A percentile compares a stretch with the other conserved stretches of the same genome.
phyloP scores from a whole-genome alignment of 2,797 vertebrate species.

The Atherinosoma microstoma region DNA sequence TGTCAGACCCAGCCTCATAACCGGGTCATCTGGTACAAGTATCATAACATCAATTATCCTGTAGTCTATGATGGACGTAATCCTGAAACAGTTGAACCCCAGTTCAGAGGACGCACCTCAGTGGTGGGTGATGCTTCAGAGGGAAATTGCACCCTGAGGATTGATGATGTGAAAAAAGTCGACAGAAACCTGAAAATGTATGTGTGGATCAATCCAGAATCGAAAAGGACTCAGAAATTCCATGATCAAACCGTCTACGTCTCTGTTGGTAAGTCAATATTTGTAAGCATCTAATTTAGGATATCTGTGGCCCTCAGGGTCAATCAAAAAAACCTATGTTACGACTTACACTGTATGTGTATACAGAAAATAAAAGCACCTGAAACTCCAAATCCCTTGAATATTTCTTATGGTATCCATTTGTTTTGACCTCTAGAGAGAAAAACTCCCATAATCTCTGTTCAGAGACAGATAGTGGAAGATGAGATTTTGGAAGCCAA shows the following conservation, averaged over 20 bases:
- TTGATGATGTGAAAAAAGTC: conserved; percentile 10
- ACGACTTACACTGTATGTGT: not conserved
- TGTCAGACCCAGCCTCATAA: conserved; percentile 43
- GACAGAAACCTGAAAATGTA: conserved; percentile 44
- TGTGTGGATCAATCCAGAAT: conserved; percentile 50
- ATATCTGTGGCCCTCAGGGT: not conserved
- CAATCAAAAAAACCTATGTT: not conserved
- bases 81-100: fast-evolving
- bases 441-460: conserved; percentile 9
- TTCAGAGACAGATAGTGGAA: conserved; percentile 13
- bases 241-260: conserved; percentile 33
- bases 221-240: conserved; percentile 1
- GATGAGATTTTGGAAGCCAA: conserved; percentile 18
- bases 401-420: not conserved
- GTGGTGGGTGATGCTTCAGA: conserved; percentile 33
- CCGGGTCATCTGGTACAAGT: conserved; percentile 62
- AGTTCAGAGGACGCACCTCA: conserved; percentile 59
- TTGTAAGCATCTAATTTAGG: not conserved
- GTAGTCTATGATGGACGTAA: conserved; percentile 33
- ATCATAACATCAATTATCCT: not conserved
- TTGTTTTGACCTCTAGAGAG: conserved; percentile 30
- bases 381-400: not conserved
- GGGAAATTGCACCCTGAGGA: conserved; percentile 64
- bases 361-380: not conserved
- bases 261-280: conserved; percentile 37